These are phyloP conservation scores for Alviniconcha marisindica DNA, from an alignment of 1,140 invertebrate genomes.

Conservation along the genomic window DNA sequence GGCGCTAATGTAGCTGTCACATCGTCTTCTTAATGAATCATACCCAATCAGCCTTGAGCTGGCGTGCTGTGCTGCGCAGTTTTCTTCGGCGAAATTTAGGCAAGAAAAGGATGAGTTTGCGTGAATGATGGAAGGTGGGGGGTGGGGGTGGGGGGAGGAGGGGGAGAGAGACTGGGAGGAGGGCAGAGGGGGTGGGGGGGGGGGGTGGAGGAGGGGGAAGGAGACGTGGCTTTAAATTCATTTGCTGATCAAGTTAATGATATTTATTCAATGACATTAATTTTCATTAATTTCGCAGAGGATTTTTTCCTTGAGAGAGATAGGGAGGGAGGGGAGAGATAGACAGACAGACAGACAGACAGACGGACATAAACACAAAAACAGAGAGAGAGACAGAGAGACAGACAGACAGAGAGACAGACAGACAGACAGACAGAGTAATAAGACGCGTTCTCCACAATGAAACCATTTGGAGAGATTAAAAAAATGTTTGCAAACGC, in stretches of 20 bases:
- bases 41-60: conserved; percentile 3
- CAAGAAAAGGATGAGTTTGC: conserved; percentile 5
- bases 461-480: too few relatives aligned
- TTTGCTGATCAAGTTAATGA: not conserved
- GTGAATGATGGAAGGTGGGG: too few relatives aligned
- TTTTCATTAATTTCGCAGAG: too few relatives aligned
- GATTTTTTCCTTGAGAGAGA: too few relatives aligned
- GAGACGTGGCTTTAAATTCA: not conserved
- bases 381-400: not conserved
- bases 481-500: too few relatives aligned
- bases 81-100: not conserved
- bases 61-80: not conserved
- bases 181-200: too few relatives aligned
- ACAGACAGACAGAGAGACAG: not conserved
- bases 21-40: conserved; percentile 28
- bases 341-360: not conserved
- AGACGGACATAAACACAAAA: not conserved
- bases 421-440: not conserved
- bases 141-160: not conserved
- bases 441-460: too few relatives aligned
- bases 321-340: not conserved
- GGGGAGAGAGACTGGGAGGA: not conserved
- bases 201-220: not conserved
- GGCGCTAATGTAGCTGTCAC: conserved; percentile 32
- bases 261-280: conserved; percentile 17